Base-by-base conservation (phyloP, 2,113 vertebrate species). In the Solea solea region DNA sequence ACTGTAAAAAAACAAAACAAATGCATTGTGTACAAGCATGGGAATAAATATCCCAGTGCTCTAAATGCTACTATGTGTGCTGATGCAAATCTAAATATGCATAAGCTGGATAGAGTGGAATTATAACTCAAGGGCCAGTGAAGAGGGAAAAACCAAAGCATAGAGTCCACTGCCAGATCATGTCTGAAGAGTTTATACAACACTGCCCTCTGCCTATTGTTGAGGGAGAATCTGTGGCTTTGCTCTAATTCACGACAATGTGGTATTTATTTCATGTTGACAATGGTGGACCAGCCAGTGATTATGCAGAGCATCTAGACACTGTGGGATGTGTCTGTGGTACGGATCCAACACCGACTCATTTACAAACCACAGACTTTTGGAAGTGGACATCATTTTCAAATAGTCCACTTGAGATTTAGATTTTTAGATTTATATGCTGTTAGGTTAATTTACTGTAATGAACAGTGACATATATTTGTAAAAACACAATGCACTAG, bases 121-220 rank as follows among this genome's bases (percentile, higher is more conserved):
- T 45, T 3, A 10, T 21, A 21, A 21, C 21, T 48, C 49, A 67
- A 69, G 49, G 59, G 66, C 3, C 42, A 16, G 45, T 1, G 21
- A 12, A 68, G 2, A 9, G 25, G 12, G 11, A 40, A 2, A 4
- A 42, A 3, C 21, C 5, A 7, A 8, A 14, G 7, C 41, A 21
- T 63, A 25, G 3, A 56, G 44, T 46, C 0, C 1, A 50, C 21
- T 4, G 39, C 0, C 13, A 50, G 28, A 1, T 9, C 41, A 39
- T 9, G 13, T 40, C 5, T 62, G n/a, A 15, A 66, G 81, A 44
- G 4, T 67, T 80, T 53, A 83, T 77, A 56, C 77, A 82, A 87
- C 48, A 80, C 77, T 82, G 86, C 84, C 85, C 85, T 83, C 89
- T 86, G 49, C 13, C 68, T 25, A 1, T 0, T 0, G 10, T 0